Evolutionary conservation across 2,797 vertebrate species (phyloP).

Genomic region (Dallia pectoralis): DNA sequence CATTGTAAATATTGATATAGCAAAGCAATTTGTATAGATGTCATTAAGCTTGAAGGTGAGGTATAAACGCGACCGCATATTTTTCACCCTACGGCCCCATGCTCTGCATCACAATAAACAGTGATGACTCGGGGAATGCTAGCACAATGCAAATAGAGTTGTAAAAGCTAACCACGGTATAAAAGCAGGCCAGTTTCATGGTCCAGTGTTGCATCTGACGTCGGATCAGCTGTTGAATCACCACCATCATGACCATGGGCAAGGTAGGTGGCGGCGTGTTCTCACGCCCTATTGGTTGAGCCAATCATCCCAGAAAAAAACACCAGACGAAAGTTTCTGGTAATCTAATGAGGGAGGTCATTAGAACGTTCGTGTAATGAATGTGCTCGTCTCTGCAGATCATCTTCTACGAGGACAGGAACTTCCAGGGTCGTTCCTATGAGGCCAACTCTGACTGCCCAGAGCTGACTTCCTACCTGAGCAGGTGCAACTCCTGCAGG

Average conservation of each 20-base stretch:
- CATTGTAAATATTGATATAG: neutral
- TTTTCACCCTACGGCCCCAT: conserved; percentile 41
- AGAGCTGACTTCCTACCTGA: conserved; percentile 61
- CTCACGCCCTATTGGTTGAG: neutral
- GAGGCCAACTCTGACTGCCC: conserved; percentile 62
- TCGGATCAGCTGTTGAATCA: conserved; percentile 46
- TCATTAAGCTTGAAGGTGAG: too few relatives aligned
- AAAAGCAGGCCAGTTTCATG: conserved; percentile 59
- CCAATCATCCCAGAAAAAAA: neutral
- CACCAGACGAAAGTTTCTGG: neutral
- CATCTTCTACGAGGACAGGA: conserved; percentile 62
- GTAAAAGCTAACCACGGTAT: conserved; percentile 54
- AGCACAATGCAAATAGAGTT: conserved; percentile 59
- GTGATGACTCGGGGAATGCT: conserved; percentile 63
- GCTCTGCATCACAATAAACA: conserved; percentile 58
- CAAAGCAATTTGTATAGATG: too few relatives aligned
- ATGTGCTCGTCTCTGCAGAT: conserved; percentile 42
- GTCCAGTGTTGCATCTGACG: conserved; percentile 51
- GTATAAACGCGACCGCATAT: conserved; percentile 14
- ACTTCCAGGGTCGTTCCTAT: conserved; percentile 66
- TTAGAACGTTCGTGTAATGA: neutral
- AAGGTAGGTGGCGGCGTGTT: conserved; percentile 49
- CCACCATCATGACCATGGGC: conserved; percentile 60
- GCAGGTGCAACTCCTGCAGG: conserved; percentile 63
- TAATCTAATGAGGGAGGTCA: neutral